Percentiles rank a stretch among this genome's conserved stretches.
Conservation (phyloP, 2,797 vertebrate genomes). For the Helostoma temminkii region DNA sequence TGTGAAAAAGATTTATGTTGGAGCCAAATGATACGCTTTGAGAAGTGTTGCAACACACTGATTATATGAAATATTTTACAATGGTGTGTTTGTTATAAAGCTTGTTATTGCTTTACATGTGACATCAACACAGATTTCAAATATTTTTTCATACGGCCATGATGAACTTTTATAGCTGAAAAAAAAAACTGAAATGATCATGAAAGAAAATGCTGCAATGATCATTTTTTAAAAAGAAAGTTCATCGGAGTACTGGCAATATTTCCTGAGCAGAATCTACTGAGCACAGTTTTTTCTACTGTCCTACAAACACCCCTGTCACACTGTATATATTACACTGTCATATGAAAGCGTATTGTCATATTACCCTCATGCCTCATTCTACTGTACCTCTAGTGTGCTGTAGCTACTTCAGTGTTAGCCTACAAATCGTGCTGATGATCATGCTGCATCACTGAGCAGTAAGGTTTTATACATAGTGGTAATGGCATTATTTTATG, state of each 20-base stretch:
- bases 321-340: conserved; percentile 57
- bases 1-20: conserved; percentile 13
- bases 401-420: conserved; percentile 63
- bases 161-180: not conserved
- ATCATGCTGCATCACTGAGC: conserved; percentile 92
- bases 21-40: not conserved
- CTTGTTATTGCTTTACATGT: not conserved
- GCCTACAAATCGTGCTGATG: conserved; percentile 87
- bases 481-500: conserved; percentile 97
- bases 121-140: conserved; percentile 10
- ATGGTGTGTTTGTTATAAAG: conserved; percentile 1
- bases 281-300: conserved; percentile 13
- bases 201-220: not conserved
- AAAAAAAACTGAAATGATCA: conserved; percentile 22
- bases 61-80: conserved; percentile 29
- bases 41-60: not conserved
- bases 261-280: conserved; percentile 24
- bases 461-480: conserved; percentile 90
- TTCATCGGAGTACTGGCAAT: conserved; percentile 18
- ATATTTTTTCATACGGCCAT: conserved; percentile 10
- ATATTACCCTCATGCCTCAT: conserved; percentile 60
- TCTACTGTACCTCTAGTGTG: conserved; percentile 44
- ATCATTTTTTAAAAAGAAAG: conserved; percentile 12
- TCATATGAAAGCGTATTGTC: conserved; percentile 64
- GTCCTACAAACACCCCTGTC: conserved; percentile 44